Evolutionary conservation across 1,140 invertebrate genomes (phyloP).

Genomic region (Leptoteleia sp.): DNA sequence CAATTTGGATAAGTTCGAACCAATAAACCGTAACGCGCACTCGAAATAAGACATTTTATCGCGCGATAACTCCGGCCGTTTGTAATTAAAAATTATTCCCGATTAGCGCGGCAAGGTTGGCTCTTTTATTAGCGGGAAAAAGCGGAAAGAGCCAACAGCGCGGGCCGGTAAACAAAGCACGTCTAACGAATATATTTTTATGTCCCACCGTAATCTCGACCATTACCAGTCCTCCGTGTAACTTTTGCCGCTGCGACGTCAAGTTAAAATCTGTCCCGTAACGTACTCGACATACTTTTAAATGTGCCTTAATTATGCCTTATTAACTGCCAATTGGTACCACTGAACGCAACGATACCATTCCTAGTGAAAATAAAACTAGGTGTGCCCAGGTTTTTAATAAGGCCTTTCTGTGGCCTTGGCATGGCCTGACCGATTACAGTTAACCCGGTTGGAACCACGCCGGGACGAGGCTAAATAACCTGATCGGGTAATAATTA

Average conservation of each 20-base stretch:
- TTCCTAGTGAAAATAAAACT: too few species aligned
- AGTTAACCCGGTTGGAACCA: too few species aligned
- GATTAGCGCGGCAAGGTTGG: background rate
- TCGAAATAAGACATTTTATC: slow-evolving; percentile 32
- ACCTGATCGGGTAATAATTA: too few species aligned
- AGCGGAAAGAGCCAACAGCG: slow-evolving; percentile 9
- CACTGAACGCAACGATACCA: too few species aligned
- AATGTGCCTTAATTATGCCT: slow-evolving; percentile 25
- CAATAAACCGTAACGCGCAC: slow-evolving; percentile 12
- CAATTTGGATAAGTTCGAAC: slow-evolving; percentile 18
- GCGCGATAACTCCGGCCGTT: slow-evolving; percentile 20
- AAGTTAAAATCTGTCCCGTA: slow-evolving; percentile 47
- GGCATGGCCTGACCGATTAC: too few species aligned
- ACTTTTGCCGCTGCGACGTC: slow-evolving; percentile 21
- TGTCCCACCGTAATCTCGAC: slow-evolving; percentile 51
- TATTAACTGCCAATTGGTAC: too few species aligned
- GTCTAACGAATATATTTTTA: slow-evolving; percentile 60
- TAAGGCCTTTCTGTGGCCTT: too few species aligned
- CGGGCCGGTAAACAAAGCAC: slow-evolving; percentile 55
- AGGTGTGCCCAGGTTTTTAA: too few species aligned
- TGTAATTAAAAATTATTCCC: slow-evolving; percentile 53
- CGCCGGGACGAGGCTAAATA: too few species aligned
- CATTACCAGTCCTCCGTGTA: slow-evolving; percentile 41
- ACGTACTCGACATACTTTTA: slow-evolving; percentile 40
- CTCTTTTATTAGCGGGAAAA: slow-evolving; percentile 20